Evolutionary conservation across 2,888 invertebrate species (phyloP), one percentile per base, ranked within the genome.

Genomic region (Sympetrum striolatum): DNA sequence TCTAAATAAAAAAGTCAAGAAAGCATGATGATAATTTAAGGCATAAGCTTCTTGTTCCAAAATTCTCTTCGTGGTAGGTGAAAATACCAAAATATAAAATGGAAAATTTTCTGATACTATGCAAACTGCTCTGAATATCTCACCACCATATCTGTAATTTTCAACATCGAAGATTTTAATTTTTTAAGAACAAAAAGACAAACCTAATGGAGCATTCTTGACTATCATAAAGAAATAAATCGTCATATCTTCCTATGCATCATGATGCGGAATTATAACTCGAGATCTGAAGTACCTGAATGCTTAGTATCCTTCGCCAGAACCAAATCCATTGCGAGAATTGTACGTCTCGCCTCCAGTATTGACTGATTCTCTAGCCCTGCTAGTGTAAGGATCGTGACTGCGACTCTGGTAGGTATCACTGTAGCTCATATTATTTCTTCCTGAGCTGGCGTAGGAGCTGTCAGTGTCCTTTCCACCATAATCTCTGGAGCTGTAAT

Each of bases 401-500:
- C 90, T 90, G 90, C 90, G 90, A 39, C 80, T 80, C 60, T 90
- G 80, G 90, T 80, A 90, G 90, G 80, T 53, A 81, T 90, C 90
- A 90, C 90, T 90, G 90, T 80, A 90, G 80, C 58, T 86, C 86
- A 86, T 86, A 86, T 60, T 86, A 86, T 60, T 86, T 86, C 86
- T 86, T 86, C 86, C 86, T 86, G 86, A 86, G 60, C 86, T 60
- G 86, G 60, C 86, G 86, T 86, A 79, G 80, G 90, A 80, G 80
- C 35, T 79, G 90, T 80, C 60, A 58, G 80, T 80, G 31, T 80
- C 80, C 80, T 90, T 90, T 80, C 79, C 80, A 80, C 90, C 90
- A 90, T 90, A 90, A 90, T 80, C 80, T 90, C 90, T 81, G 90
- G 80, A 90, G 90, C 90, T 90, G 90, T 39, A 86, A 86, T 86